phyloP scores from a whole-genome alignment of 1,140 invertebrate genomes.

The Magallana gigas region DNA sequence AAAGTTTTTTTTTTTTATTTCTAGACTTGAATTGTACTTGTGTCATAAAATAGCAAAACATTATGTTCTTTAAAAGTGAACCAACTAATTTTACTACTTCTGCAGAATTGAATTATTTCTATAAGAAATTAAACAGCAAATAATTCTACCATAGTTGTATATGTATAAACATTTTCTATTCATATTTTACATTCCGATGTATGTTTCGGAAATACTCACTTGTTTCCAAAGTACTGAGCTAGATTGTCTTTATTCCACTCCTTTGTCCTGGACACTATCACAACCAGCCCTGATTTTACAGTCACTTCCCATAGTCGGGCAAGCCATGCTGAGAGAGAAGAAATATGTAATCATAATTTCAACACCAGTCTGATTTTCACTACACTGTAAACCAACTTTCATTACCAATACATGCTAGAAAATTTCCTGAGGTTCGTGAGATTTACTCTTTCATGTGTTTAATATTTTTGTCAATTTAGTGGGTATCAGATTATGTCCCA shows the following conservation, averaged over 20 bases:
- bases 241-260: constrained; percentile 65
- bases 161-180: too few relatives aligned
- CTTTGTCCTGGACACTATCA: constrained; percentile 64
- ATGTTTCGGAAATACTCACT: not conserved
- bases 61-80: too few relatives aligned
- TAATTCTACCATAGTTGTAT: too few relatives aligned
- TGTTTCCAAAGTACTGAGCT: not conserved
- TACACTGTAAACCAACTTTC: too few relatives aligned
- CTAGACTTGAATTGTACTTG: too few relatives aligned
- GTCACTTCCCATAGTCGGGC: constrained; percentile 72
- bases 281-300: constrained; percentile 64
- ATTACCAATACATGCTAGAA: not conserved
- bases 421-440: not conserved
- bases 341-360: not conserved
- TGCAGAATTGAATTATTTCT: too few relatives aligned
- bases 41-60: too few relatives aligned
- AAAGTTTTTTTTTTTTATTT: too few relatives aligned
- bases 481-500: too few relatives aligned
- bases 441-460: not conserved
- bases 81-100: too few relatives aligned
- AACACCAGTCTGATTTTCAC: not conserved
- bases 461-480: not conserved
- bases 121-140: too few relatives aligned
- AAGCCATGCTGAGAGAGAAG: constrained; percentile 72
- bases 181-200: too few relatives aligned